Conservation (phyloP, 1,140 invertebrate species). For the Cheumatopsyche charites region DNA sequence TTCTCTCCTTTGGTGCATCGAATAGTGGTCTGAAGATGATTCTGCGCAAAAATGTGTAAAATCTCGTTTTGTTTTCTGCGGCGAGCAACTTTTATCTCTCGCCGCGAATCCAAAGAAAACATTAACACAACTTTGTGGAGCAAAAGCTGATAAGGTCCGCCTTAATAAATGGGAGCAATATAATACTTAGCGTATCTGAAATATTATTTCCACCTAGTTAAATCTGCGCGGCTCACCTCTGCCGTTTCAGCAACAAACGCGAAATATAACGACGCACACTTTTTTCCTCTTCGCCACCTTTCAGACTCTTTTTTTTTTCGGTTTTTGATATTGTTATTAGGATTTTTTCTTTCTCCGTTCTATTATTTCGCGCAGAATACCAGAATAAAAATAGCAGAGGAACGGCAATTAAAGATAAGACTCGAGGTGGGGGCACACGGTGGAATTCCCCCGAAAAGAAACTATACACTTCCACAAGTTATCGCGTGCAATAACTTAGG, state of each 20-base stretch:
- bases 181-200: conserved; percentile 41
- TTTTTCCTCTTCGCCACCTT: conserved; percentile 1
- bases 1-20: too few species aligned
- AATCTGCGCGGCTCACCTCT: conserved; percentile 33
- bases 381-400: conserved; percentile 35
- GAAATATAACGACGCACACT: neutral
- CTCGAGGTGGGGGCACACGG: neutral
- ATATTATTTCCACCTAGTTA: conserved; percentile 45
- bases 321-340: conserved; percentile 3
- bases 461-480: conserved; percentile 26
- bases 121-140: conserved; percentile 32
- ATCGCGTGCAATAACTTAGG: conserved; percentile 31
- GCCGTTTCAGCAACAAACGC: conserved; percentile 31
- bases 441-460: conserved; percentile 30
- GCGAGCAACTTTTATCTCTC: conserved; percentile 29
- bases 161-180: conserved; percentile 40
- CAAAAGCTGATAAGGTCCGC: conserved; percentile 36
- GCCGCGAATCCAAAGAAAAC: conserved; percentile 13
- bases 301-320: neutral
- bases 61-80: conserved; percentile 1
- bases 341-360: neutral
- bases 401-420: conserved; percentile 39
- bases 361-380: neutral
- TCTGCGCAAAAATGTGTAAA: conserved; percentile 17
- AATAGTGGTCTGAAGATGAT: conserved; percentile 10